Evolutionary conservation across 2,797 vertebrate genomes (phyloP).

Genomic region (Heliangelus exortis): DNA sequence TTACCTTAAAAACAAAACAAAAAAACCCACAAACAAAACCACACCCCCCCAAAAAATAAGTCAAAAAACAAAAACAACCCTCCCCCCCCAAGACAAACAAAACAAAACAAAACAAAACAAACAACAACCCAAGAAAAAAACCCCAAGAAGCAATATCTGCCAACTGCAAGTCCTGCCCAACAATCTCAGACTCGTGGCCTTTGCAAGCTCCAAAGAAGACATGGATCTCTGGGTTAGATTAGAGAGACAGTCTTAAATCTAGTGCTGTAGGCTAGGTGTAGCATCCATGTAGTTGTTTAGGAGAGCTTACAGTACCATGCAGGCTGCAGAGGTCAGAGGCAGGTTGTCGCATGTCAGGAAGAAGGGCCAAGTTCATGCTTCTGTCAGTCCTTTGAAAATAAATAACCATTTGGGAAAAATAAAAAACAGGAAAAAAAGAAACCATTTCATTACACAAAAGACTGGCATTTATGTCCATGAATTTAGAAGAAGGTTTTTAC

Average conservation of each 20-base stretch:
- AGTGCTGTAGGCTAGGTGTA: constrained; percentile 31
- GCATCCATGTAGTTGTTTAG: background rate
- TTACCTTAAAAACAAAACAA: background rate
- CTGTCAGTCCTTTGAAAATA: background rate
- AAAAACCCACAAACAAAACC: no score
- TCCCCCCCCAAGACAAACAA: background rate
- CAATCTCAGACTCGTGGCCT: background rate
- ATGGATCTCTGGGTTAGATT: background rate
- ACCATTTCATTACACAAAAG: background rate
- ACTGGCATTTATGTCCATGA: background rate
- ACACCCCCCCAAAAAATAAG: no score
- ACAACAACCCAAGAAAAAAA: no score
- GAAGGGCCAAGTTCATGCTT: background rate
- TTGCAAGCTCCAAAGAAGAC: background rate
- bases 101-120: background rate
- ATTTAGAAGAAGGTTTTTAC: background rate
- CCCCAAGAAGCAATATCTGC: background rate
- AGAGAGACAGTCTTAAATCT: background rate
- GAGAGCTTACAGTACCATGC: background rate
- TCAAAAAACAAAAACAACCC: background rate
- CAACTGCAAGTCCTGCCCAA: background rate
- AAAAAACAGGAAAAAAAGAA: no score
- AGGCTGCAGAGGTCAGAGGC: background rate
- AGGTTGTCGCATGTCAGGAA: background rate
- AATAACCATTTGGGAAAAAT: background rate